Base-by-base conservation (phyloP, 2,113 vertebrate genomes). In the Hydropotes inermis region DNA sequence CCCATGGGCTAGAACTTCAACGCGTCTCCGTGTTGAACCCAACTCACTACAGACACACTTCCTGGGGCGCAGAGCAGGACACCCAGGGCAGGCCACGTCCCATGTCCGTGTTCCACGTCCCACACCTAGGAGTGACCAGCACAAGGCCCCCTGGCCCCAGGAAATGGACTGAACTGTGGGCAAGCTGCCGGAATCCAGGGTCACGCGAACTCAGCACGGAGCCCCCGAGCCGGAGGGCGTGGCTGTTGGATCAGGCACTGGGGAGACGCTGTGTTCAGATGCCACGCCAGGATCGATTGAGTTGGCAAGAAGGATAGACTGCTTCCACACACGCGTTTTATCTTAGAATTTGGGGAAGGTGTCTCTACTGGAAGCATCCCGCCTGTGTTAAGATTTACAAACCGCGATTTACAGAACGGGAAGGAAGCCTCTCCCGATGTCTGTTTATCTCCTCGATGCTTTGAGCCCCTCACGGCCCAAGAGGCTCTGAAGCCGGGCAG, bases 211-310 rank as follows among this genome's bases (percentile, higher is more conserved):
- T 57, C 25, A 3, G 11, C 4, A 1, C 7, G 0, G 3, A 7
- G 74, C 36, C 36, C n/a, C 0, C 5, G 16, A 50, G 7, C 5
- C 0, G 0, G 43, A 30, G 64, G 67, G 43, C 0, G 0, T 1
- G 8, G 28, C 5, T 4, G 14, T 47, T 19, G 33, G 52, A 16
- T 1, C 12, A 21, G 2, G 54, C 1, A 1, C 2, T 45, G 1
- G 4, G 64, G 4, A 23, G 25, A 30, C 28, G 25, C 43, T 11
- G 25, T 8, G 25, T 54, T 17, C n/a, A 57, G 21, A 30, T 14
- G 12, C 6, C 25, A 7, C 0, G 0, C 27, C 23, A 12, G 21
- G 47, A 28, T 39, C 9, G 1, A 2, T 1, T 3, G 11, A 50
- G 74, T 60, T 16, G 45, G 14, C 28, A 4, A 2, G 47, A 13